These are phyloP conservation scores for Drosophila trapezifrons DNA, from an alignment of 1,140 invertebrate species.

Conservation along the genomic window DNA sequence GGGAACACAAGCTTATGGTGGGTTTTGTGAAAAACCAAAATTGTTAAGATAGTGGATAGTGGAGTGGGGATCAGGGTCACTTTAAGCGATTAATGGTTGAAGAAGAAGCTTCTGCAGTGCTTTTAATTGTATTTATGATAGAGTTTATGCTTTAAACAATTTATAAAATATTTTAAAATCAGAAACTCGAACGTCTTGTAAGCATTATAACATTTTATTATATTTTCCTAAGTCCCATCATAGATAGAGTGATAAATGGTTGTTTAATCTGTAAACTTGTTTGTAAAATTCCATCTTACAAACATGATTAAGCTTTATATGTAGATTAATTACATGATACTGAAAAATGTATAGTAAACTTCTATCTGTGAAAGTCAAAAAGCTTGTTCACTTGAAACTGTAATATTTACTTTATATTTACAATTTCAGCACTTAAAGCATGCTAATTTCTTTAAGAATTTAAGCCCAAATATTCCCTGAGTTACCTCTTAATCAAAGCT, in stretches of 20 bases:
- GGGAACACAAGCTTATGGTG: constrained; percentile 22
- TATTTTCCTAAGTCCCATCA: too few relatives aligned
- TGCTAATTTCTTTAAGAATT: neutral
- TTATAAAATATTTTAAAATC: neutral
- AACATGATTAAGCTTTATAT: neutral
- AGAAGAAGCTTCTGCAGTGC: too few relatives aligned
- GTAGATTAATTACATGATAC: neutral
- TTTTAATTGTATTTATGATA: neutral
- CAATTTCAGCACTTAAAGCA: neutral
- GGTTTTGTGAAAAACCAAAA: neutral
- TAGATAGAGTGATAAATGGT: neutral
- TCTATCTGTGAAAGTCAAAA: too few relatives aligned
- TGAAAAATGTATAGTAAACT: neutral
- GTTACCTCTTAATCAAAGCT: neutral
- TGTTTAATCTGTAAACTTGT: neutral
- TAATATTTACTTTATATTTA: too few relatives aligned
- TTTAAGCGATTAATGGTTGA: too few relatives aligned
- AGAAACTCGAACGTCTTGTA: neutral
- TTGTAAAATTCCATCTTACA: neutral
- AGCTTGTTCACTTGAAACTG: neutral
- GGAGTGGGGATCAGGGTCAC: neutral
- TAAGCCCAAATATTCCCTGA: neutral
- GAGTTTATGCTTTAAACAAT: too few relatives aligned
- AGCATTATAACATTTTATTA: too few relatives aligned
- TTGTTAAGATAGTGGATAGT: constrained; percentile 8